Percentiles rank a stretch among this genome's conserved stretches.
These are phyloP conservation scores for Melanophora roralis DNA, from an alignment of 2,888 invertebrate species.

Conservation along the genomic window DNA sequence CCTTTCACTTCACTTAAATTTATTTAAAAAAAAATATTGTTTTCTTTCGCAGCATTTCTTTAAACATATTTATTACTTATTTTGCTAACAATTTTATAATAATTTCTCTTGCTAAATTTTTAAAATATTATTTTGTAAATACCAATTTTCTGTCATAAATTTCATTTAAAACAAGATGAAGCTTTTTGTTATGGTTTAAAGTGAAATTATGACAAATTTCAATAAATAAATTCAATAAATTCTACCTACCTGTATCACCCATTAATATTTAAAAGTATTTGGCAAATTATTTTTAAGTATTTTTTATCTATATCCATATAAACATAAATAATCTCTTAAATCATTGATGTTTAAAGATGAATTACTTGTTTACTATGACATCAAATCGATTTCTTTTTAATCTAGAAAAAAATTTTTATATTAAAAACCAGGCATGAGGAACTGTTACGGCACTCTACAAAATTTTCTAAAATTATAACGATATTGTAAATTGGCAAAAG, in stretches of 20 bases:
- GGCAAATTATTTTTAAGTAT: background rate
- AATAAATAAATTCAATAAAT: background rate
- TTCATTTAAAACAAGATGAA: background rate
- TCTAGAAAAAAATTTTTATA: too few relatives aligned
- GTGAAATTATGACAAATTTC: background rate
- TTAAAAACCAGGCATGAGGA: too few relatives aligned
- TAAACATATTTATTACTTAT: too few relatives aligned
- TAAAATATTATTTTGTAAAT: background rate
- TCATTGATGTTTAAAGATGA: conserved; percentile 10
- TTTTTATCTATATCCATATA: background rate
- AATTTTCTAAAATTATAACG: too few relatives aligned
- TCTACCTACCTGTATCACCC: background rate
- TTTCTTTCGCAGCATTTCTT: too few relatives aligned
- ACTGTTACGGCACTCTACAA: background rate
- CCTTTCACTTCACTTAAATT: too few relatives aligned
- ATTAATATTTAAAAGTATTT: background rate
- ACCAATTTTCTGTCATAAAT: background rate
- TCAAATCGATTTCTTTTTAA: conserved; percentile 13
- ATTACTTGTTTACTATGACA: background rate
- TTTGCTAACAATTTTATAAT: too few relatives aligned
- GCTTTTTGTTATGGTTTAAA: background rate
- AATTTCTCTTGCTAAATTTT: background rate
- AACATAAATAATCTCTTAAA: background rate
- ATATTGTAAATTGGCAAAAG: too few relatives aligned
- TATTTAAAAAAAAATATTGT: too few relatives aligned